Evolutionary conservation across 2,888 invertebrate species (phyloP).

Genomic region (Lasioglossum lativentre): DNA sequence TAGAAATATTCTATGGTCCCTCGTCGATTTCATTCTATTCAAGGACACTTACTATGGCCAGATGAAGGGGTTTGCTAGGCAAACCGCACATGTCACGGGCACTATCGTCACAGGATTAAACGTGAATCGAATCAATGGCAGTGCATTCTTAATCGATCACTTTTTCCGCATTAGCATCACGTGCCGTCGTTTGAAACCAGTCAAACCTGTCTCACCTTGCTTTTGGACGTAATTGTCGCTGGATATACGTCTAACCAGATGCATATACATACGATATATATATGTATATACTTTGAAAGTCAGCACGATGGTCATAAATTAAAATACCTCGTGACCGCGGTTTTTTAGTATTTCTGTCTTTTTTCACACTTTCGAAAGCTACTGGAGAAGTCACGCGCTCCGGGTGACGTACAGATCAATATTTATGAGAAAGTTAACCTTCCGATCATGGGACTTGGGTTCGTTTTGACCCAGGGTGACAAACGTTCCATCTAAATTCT

Average conservation of each 20-base stretch:
- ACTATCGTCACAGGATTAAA: neutral
- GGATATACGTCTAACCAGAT: constrained; percentile 24
- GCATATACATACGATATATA: constrained; percentile 3
- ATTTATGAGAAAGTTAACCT: neutral
- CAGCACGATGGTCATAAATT: constrained; percentile 39
- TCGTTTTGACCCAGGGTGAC: neutral
- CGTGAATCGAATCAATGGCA: constrained; percentile 18
- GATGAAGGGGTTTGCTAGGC: neutral
- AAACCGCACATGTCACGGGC: neutral
- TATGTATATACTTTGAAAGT: neutral
- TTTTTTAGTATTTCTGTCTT: constrained; percentile 20
- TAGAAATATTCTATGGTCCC: neutral
- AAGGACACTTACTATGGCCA: neutral
- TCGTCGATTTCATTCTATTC: neutral
- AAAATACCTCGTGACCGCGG: constrained; percentile 37
- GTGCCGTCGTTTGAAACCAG: constrained; percentile 33
- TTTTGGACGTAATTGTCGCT: constrained; percentile 43
- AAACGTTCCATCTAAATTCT: neutral
- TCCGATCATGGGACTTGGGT: neutral
- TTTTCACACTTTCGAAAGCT: constrained; percentile 20
- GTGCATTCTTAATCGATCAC: constrained; percentile 16
- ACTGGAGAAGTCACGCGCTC: neutral
- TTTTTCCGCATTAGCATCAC: constrained; percentile 38
- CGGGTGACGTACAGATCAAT: neutral
- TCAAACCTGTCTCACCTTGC: constrained; percentile 50